phyloP scores from a whole-genome alignment of 2,113 vertebrate genomes.

The Heterochromis multidens region DNA sequence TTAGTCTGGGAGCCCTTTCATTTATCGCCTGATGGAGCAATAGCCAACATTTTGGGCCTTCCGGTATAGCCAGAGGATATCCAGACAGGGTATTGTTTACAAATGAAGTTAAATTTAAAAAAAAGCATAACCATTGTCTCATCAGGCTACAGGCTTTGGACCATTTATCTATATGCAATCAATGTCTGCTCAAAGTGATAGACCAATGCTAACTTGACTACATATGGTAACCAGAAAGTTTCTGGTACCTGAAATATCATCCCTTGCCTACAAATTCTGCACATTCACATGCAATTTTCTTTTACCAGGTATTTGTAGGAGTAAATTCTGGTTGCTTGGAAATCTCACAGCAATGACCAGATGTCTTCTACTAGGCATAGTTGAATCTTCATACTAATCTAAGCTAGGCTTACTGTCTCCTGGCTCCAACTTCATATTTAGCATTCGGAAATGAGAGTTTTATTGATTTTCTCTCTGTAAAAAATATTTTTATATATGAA shows the following conservation, averaged over 20 bases:
- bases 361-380: neutral
- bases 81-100: neutral
- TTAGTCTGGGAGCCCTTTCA: neutral
- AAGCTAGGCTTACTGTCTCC: neutral
- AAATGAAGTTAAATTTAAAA: neutral
- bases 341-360: neutral
- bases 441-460: neutral
- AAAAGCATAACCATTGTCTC: neutral
- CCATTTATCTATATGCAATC: neutral
- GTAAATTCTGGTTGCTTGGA: neutral
- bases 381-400: neutral
- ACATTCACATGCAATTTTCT: neutral
- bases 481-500: rapidly evolving
- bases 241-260: neutral
- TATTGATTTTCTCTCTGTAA: neutral
- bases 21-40: neutral
- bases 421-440: neutral
- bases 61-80: neutral
- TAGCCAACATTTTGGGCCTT: neutral
- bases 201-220: neutral
- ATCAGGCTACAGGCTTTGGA: neutral
- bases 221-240: neutral
- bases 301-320: neutral
- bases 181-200: neutral
- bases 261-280: neutral